Evolutionary conservation across 2,113 vertebrate species (phyloP), one percentile per base, ranked within the genome.

Genomic region (Perccottus glenii): DNA sequence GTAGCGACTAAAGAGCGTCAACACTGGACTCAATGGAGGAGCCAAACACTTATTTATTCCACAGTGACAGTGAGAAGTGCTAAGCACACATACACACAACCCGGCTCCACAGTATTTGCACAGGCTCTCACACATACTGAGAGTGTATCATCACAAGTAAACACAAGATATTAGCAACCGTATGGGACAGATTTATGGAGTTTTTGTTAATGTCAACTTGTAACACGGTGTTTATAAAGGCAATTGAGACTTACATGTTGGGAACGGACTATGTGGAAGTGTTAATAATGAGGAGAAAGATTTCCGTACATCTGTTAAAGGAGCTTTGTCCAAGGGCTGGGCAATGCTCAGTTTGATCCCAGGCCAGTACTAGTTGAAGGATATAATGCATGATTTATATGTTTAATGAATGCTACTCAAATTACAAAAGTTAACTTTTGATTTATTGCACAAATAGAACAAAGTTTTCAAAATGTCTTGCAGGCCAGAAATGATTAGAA

Each of bases 31-130:
- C 83, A 88, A 87, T 86, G 67, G 86, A 75, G 72, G 14, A 78
- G 69, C 82, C 83, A 90, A 87, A 88, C 85, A 60, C 77, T 83
- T 91, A 81, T 87, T 86, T 88, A 87, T 84, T 78, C 73, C 80
- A 80, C 81, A 86, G 80, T 89, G 87, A 87, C 86, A 86, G 80
- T 86, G 88, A 86, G 85, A 71, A 90, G 88, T 87, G 85, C 62
- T 88, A 9, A 81, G 83, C 77, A 87, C 85, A 88, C 85, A 88
- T 12, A 69, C 64, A 58, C 67, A 75, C 71, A 73, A 64, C 55
- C 63, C 77, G 64, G 57, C 58, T 59, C 53, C 83, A 74, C 63
- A 74, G 67, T 75, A 79, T 81, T 83, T 82, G 57, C 70, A 61
- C 81, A 80, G 46, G 61, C 65, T 40, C 78, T 67, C 75, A 62